Percentiles rank a stretch among this genome's conserved stretches.
Conservation (phyloP, 2,888 invertebrate species). For the Stratiomys singularior region DNA sequence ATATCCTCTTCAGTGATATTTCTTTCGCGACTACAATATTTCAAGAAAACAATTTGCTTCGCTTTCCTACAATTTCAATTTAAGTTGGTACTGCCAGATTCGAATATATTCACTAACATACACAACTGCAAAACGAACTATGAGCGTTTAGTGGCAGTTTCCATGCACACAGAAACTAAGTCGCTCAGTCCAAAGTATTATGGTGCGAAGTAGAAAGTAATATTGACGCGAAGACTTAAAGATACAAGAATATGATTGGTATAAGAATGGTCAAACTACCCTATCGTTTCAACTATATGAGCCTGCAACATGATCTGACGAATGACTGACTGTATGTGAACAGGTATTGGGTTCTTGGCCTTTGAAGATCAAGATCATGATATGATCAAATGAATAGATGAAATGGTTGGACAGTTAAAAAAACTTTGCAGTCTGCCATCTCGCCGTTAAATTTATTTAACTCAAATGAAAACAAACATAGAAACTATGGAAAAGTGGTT, state of each 20-base stretch:
- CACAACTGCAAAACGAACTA: background rate
- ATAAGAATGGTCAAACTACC: slow-evolving; percentile 34
- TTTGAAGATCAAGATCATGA: slow-evolving; percentile 30
- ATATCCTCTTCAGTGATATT: no score
- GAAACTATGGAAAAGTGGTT: slow-evolving; percentile 42
- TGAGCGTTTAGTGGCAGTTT: background rate
- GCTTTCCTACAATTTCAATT: slow-evolving; percentile 28
- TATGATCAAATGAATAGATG: slow-evolving; percentile 4
- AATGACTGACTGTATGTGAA: slow-evolving; percentile 18
- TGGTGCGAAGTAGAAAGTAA: slow-evolving; percentile 43
- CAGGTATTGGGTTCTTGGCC: slow-evolving; percentile 41
- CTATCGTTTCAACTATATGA: background rate
- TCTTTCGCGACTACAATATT: background rate
- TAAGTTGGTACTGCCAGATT: slow-evolving; percentile 11
- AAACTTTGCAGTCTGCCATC: background rate
- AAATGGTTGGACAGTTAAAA: slow-evolving; percentile 20
- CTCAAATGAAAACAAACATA: slow-evolving; percentile 43
- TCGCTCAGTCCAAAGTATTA: background rate
- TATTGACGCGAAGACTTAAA: slow-evolving; percentile 9
- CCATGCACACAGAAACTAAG: background rate
- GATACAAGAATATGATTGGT: slow-evolving; percentile 6
- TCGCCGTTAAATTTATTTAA: background rate
- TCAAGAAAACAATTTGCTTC: slow-evolving; percentile 18
- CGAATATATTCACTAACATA: background rate
- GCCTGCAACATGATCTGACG: background rate